Evolutionary conservation across 2,797 vertebrate genomes (phyloP).

Genomic region (Lycodopsis pacificus): DNA sequence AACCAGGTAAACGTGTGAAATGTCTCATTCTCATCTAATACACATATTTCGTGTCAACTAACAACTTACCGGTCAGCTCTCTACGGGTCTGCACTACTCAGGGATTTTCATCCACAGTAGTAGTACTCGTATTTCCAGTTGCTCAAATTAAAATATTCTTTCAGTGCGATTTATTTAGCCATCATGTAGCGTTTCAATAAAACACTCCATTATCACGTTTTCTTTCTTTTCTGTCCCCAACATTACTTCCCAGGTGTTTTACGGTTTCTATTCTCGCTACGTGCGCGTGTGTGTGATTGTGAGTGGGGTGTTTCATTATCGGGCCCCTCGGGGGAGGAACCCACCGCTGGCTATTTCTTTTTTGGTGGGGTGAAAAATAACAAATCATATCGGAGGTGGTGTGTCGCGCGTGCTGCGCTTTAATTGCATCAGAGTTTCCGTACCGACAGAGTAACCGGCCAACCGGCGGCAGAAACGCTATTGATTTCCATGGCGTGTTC

Average conservation of each 20-base stretch:
- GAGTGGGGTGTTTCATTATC: conserved; percentile 80
- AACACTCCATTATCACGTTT: conserved; percentile 25
- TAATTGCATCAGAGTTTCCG: conserved; percentile 61
- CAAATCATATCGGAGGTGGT: conserved; percentile 49
- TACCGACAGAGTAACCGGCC: conserved; percentile 4
- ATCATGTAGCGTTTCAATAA: conserved; percentile 2
- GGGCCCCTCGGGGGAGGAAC: conserved; percentile 63
- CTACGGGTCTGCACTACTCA: too few species aligned
- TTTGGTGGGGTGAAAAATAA: conserved; percentile 37
- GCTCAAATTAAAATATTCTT: not conserved
- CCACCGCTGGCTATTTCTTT: conserved; percentile 21
- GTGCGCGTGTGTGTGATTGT: conserved; percentile 5
- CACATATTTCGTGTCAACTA: too few species aligned
- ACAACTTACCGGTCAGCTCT: too few species aligned
- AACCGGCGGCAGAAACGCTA: conserved; percentile 35
- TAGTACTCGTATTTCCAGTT: not conserved
- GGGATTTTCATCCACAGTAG: not conserved
- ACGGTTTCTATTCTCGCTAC: conserved; percentile 48
- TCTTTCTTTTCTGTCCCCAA: not conserved
- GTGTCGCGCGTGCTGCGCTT: conserved; percentile 42
- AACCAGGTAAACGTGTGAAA: conserved; percentile 20
- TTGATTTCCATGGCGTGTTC: conserved; percentile 61
- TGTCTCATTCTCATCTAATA: not conserved
- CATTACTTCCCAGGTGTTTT: conserved; percentile 15
- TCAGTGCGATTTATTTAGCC: not conserved